phyloP scores from a whole-genome alignment of 2,888 invertebrate genomes.

The Bellardia bayeri region DNA sequence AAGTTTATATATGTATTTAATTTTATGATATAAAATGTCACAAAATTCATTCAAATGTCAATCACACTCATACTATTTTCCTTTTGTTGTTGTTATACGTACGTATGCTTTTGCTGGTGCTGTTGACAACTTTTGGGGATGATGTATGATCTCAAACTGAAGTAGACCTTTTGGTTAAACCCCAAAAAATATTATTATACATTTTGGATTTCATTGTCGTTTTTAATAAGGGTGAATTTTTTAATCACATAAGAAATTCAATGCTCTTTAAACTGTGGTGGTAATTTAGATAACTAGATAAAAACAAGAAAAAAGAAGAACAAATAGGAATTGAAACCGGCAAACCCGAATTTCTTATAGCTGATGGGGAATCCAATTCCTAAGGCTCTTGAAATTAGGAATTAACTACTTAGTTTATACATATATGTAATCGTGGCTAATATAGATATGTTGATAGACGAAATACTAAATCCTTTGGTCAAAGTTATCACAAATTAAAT shows the following conservation, averaged over 20 bases:
- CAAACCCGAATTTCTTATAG: no score
- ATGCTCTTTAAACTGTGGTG: background rate
- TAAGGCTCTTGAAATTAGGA: no score
- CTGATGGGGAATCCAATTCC: no score
- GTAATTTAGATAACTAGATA: background rate
- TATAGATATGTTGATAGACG: no score
- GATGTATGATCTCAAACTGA: slow-evolving; percentile 17
- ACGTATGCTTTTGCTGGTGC: slow-evolving; percentile 6
- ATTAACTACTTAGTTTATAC: no score
- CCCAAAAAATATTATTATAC: background rate
- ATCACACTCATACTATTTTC: slow-evolving; percentile 72
- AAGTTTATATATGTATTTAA: slow-evolving; percentile 54
- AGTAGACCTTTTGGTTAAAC: background rate
- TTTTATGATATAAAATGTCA: slow-evolving; percentile 75
- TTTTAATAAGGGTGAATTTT: slow-evolving; percentile 36
- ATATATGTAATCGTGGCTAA: no score
- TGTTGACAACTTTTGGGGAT: background rate
- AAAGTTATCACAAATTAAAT: no score
- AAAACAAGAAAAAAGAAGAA: no score
- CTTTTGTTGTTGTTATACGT: slow-evolving; percentile 8
- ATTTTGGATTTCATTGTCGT: background rate
- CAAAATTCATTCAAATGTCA: slow-evolving; percentile 79
- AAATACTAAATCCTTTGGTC: no score
- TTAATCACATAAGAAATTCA: background rate
- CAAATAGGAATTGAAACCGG: no score